Conservation (phyloP, 2,113 vertebrate genomes). For the Eretmodus cyanostictus region DNA sequence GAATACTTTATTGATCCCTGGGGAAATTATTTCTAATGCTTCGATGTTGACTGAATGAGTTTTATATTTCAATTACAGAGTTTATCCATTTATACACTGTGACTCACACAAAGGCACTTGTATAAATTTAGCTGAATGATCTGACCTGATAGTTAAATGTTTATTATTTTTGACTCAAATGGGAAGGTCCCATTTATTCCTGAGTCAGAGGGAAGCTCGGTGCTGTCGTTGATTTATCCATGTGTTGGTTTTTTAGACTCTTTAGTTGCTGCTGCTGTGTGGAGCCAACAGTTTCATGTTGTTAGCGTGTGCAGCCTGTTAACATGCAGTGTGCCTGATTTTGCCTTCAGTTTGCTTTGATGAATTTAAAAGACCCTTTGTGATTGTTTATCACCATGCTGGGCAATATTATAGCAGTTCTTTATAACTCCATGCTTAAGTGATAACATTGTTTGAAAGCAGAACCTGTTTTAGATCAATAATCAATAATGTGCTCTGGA, state of each 20-base stretch:
- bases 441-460: not conserved
- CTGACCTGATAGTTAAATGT: not conserved
- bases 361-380: not conserved
- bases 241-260: rapidly evolving
- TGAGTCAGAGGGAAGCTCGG: not conserved
- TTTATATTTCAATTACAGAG: too few relatives aligned
- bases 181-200: not conserved
- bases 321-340: not conserved
- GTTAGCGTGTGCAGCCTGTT: not conserved
- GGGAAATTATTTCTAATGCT: not conserved
- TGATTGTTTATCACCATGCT: not conserved
- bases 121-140: not conserved
- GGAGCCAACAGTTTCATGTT: not conserved
- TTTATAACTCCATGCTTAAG: not conserved
- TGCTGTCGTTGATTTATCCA: not conserved
- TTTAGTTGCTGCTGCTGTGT: not conserved
- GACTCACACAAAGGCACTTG: not conserved
- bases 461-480: not conserved
- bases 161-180: not conserved
- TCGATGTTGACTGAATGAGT: not conserved
- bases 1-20: not conserved
- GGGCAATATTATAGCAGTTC: not conserved
- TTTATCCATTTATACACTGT: not conserved
- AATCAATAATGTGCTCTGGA: not conserved
- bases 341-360: not conserved